phyloP scores from a whole-genome alignment of 2,888 invertebrate genomes.

The Rhagophthalmus giganteus region DNA sequence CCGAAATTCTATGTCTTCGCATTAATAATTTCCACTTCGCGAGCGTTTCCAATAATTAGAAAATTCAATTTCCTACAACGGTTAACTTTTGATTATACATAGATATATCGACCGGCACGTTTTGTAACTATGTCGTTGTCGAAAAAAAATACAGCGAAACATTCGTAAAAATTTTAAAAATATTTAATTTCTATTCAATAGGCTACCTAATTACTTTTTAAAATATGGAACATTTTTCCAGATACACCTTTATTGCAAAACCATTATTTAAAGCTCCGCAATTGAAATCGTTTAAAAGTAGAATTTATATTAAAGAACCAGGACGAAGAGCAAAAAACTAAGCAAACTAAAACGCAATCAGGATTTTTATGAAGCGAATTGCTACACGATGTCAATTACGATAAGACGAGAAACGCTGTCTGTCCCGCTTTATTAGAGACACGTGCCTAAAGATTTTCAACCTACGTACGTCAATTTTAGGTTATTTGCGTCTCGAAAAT shows the following conservation, averaged over 20 bases:
- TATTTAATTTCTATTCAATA: no score
- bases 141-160: no score
- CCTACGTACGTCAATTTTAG: conserved; percentile 1
- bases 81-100: conserved; percentile 27
- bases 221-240: no score
- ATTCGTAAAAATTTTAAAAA: no score
- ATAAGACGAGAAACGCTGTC: conserved; percentile 15
- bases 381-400: conserved; percentile 22
- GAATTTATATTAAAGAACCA: neutral
- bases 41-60: conserved; percentile 30
- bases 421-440: conserved; percentile 10
- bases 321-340: conserved; percentile 3
- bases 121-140: no score
- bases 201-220: no score
- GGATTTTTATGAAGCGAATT: conserved; percentile 21
- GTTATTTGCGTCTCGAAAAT: conserved; percentile 1
- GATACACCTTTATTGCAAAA: no score
- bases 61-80: conserved; percentile 23
- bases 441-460: conserved; percentile 16
- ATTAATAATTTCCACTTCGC: conserved; percentile 25
- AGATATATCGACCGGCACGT: no score
- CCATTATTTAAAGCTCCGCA: conserved; percentile 5
- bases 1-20: conserved; percentile 20
- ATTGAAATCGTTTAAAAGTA: conserved; percentile 5
- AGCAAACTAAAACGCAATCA: conserved; percentile 21